phyloP scores from a whole-genome alignment of 2,113 vertebrate genomes.

The Xenopus tropicalis region DNA sequence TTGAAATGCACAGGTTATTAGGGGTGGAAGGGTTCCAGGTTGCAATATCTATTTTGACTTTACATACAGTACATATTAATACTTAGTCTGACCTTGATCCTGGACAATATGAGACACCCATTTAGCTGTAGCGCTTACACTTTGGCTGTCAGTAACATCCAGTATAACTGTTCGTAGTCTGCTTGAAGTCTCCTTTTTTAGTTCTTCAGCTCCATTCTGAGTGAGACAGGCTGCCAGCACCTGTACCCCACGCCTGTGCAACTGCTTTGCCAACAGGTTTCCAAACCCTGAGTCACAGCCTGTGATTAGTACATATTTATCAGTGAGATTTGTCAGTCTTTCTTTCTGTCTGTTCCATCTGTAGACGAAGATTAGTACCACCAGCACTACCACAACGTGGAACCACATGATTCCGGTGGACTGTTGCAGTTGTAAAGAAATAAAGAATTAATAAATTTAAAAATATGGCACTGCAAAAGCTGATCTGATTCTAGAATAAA shows the following conservation, averaged over 20 bases:
- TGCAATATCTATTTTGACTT: too few relatives aligned
- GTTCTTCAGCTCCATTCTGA: conserved; percentile 4
- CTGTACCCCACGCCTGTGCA: too few relatives aligned
- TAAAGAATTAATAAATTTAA: conserved; percentile 45
- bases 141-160: conserved; percentile 11
- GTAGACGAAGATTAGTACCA: conserved; percentile 49
- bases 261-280: too few relatives aligned
- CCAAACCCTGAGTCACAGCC: too few relatives aligned
- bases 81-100: conserved; percentile 7
- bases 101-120: conserved; percentile 19
- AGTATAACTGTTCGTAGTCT: conserved; percentile 8
- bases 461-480: too few relatives aligned
- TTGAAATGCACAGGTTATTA: too few relatives aligned
- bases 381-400: background rate
- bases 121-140: background rate
- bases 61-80: too few relatives aligned
- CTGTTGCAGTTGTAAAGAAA: background rate
- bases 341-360: conserved; percentile 59
- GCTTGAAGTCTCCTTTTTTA: background rate
- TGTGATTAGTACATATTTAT: background rate
- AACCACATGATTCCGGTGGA: conserved; percentile 15
- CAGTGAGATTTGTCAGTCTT: too few relatives aligned
- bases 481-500: too few relatives aligned
- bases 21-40: too few relatives aligned
- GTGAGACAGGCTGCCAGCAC: background rate